Conservation (phyloP, 2,888 invertebrate species). For the Lycophotia porphyrea region DNA sequence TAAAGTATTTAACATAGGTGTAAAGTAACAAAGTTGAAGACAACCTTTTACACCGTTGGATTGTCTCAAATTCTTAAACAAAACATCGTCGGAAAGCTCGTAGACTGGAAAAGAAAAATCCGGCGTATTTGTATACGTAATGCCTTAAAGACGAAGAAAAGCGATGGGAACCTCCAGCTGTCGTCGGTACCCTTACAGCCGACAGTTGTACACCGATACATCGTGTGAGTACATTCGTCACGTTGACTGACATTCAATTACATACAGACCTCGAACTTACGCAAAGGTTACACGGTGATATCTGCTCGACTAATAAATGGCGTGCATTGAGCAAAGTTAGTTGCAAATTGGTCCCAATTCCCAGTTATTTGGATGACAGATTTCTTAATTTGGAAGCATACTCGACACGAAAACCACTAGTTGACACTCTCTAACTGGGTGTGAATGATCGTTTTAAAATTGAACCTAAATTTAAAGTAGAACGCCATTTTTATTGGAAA, state of each 20-base stretch:
- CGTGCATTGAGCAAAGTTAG: constrained; percentile 38
- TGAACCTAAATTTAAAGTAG: not conserved
- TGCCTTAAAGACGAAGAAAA: constrained; percentile 43
- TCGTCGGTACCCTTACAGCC: not conserved
- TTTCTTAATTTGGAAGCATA: not conserved
- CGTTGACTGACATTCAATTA: constrained; percentile 56
- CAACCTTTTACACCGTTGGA: constrained; percentile 35
- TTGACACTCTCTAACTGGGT: not conserved
- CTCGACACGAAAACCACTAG: not conserved
- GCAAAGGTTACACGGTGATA: constrained; percentile 40
- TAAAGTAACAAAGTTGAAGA: constrained; percentile 22
- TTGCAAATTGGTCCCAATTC: not conserved
- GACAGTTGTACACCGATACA: constrained; percentile 40
- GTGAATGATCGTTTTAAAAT: not conserved
- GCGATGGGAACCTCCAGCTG: constrained; percentile 57
- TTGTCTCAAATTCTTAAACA: constrained; percentile 37
- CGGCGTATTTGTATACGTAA: constrained; percentile 55
- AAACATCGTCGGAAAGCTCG: constrained; percentile 31
- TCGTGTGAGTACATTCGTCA: constrained; percentile 55
- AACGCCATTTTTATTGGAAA: not conserved
- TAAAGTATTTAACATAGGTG: constrained; percentile 15
- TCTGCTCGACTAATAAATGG: constrained; percentile 40
- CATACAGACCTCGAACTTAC: constrained; percentile 24
- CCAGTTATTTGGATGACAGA: not conserved
- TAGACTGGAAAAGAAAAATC: constrained; percentile 25